Evolutionary conservation across 2,888 invertebrate genomes (phyloP), one percentile per base, ranked within the genome.

Genomic region (Andrena fulva): DNA sequence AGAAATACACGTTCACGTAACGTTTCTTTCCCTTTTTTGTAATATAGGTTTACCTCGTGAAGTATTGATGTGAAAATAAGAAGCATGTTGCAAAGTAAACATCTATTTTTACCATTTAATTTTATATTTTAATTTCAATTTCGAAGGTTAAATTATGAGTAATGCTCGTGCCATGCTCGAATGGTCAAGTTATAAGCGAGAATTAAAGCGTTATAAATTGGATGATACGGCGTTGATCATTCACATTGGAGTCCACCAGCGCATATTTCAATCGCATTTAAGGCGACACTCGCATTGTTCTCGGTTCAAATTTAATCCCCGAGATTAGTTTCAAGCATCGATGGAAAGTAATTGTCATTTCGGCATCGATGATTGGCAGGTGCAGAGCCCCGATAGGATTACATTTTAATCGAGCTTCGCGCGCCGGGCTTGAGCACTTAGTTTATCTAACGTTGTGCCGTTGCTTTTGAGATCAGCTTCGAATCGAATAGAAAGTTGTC

Each of bases 331-430:
- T 56, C 16, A 42, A 71, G 50, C 77, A 78, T 66, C 64, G 63
- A 73, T 67, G 62, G 68, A 74, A 66, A 64, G 24, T 81, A 77
- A 82, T 87, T 80, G 75, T 85, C 63, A 60, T 72, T 82, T 72
- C 16, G 76, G 67, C 76, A 74, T 77, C 77, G 52, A 70, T 83
- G 83, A 85, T 80, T 82, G 80, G 75, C 74, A 73, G 29, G 64
- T 42, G 31, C 24, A 10, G 62, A 31, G 59, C 77, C 48, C 7
- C 72, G 67, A 78, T 68, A 52, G 81, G 81, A 86, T 87, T 83
- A 88, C 83, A 80, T 87, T 87, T 87, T 84, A 83, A 83, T 85
- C 78, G 83, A 80, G 78, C 82, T 74, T 70, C 50, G 62, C 59
- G 35, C 73, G 50, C 35, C 67, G 16, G 60, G 42, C 64, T 87